Evolutionary conservation across 2,113 vertebrate genomes (phyloP).

Genomic region (Electrona antarctica): DNA sequence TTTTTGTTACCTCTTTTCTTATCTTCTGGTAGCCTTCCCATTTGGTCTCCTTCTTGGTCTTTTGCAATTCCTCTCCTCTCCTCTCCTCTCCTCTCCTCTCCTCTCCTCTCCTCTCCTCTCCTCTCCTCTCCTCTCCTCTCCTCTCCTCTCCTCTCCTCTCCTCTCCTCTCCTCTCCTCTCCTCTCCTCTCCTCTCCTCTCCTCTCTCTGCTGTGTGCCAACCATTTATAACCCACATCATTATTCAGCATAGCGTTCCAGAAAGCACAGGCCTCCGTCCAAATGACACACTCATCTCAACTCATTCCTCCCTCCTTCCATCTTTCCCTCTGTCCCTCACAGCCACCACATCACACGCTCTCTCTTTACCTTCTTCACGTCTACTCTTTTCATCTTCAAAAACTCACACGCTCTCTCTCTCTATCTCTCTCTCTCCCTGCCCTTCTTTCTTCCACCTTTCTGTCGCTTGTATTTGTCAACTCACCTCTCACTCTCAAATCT

Average conservation of each 20-base stretch:
- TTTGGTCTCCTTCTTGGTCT: constrained; percentile 5
- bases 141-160: neutral
- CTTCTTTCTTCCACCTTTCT: neutral
- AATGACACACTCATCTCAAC: constrained; percentile 32
- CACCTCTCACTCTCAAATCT: no score
- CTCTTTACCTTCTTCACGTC: neutral
- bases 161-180: neutral
- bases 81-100: neutral
- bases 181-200: neutral
- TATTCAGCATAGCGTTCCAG: constrained; percentile 60
- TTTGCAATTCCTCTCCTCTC: constrained; percentile 45
- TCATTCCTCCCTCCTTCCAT: constrained; percentile 16
- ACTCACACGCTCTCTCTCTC: constrained; percentile 2
- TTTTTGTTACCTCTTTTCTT: neutral
- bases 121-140: neutral
- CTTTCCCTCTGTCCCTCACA: neutral
- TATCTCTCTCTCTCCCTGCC: neutral
- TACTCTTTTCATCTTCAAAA: neutral
- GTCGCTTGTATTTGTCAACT: no score
- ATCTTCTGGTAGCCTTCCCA: neutral
- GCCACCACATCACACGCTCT: neutral
- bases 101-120: constrained; percentile 1
- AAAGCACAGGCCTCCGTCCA: constrained; percentile 47
- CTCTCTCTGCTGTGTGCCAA: constrained; percentile 32
- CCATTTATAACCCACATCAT: constrained; percentile 51